phyloP scores from a whole-genome alignment of 2,888 invertebrate genomes.

The Drosophila mulleri region DNA sequence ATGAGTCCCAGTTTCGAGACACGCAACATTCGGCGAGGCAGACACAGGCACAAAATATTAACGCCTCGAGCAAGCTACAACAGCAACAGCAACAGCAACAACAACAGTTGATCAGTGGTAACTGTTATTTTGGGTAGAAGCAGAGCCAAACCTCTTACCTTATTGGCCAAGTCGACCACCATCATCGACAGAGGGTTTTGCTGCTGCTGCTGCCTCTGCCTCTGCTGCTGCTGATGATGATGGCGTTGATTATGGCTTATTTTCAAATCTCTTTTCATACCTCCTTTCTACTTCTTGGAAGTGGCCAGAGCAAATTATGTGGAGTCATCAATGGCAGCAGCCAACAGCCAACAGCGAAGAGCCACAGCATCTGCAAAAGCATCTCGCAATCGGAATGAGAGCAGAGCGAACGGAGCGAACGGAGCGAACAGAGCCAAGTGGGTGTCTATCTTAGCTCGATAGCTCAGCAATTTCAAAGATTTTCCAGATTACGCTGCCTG shows the following conservation, averaged over 20 bases:
- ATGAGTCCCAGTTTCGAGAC: constrained; percentile 59
- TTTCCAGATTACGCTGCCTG: constrained; percentile 22
- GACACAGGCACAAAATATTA: constrained; percentile 73
- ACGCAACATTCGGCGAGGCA: constrained; percentile 73
- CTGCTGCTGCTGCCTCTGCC: constrained; percentile 14
- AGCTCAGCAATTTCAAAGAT: constrained; percentile 43
- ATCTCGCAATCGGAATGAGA: constrained; percentile 20
- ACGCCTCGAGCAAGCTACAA: constrained; percentile 68
- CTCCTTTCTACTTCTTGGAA: constrained; percentile 72
- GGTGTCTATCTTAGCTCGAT: constrained; percentile 10
- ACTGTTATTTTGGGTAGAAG: constrained; percentile 72
- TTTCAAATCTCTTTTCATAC: constrained; percentile 77
- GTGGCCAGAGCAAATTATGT: constrained; percentile 68
- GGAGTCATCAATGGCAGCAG: constrained; percentile 75
- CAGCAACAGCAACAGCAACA: constrained; percentile 27
- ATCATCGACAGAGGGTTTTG: constrained; percentile 66
- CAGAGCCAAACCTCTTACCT: constrained; percentile 71
- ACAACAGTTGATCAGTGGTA: constrained; percentile 61
- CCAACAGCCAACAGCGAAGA: constrained; percentile 32
- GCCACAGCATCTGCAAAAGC: constrained; percentile 7
- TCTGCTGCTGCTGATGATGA: constrained; percentile 47
- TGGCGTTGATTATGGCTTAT: constrained; percentile 83
- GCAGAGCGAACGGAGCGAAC: constrained; percentile 6
- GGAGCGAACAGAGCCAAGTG: constrained; percentile 19
- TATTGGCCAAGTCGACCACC: constrained; percentile 81